These are phyloP conservation scores for Epinephelus moara DNA, from an alignment of 2,113 vertebrate species.

Conservation along the genomic window DNA sequence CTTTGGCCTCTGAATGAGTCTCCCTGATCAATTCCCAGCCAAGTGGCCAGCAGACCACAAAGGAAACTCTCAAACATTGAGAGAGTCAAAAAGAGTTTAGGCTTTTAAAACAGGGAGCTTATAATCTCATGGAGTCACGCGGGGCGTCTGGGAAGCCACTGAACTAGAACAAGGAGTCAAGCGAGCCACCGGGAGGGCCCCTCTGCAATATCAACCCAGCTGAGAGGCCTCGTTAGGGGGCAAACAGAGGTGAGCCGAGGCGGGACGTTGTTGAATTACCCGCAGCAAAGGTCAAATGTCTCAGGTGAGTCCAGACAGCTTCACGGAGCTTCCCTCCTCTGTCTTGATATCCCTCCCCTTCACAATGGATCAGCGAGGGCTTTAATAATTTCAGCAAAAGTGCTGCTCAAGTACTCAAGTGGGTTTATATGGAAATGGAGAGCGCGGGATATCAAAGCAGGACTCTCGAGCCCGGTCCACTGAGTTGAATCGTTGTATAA, in stretches of 20 bases:
- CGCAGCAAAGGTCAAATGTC: constrained; percentile 52
- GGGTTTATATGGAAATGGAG: constrained; percentile 40
- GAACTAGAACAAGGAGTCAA: constrained; percentile 63
- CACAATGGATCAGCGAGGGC: constrained; percentile 33
- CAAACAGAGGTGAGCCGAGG: constrained; percentile 37
- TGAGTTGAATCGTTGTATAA: constrained; percentile 33
- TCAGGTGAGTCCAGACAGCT: constrained; percentile 57
- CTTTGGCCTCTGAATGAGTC: constrained; percentile 13
- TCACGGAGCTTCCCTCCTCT: not conserved
- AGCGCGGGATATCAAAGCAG: constrained; percentile 50
- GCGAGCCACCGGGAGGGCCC: constrained; percentile 22
- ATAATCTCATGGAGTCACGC: constrained; percentile 65
- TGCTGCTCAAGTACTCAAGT: constrained; percentile 36
- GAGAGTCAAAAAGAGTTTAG: constrained; percentile 34
- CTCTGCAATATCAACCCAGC: constrained; percentile 15
- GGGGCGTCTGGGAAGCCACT: constrained; percentile 61
- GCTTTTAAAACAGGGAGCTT: constrained; percentile 56
- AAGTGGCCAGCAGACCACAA: constrained; percentile 51
- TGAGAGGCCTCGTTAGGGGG: constrained; percentile 47
- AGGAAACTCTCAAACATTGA: constrained; percentile 31
- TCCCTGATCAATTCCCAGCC: constrained; percentile 10
- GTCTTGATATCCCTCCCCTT: constrained; percentile 5
- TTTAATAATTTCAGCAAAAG: constrained; percentile 49
- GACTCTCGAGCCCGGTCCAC: constrained; percentile 14
- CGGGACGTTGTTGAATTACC: constrained; percentile 33